Base-by-base conservation (phyloP, 2,797 vertebrate genomes). In the Notamacropus eugenii region DNA sequence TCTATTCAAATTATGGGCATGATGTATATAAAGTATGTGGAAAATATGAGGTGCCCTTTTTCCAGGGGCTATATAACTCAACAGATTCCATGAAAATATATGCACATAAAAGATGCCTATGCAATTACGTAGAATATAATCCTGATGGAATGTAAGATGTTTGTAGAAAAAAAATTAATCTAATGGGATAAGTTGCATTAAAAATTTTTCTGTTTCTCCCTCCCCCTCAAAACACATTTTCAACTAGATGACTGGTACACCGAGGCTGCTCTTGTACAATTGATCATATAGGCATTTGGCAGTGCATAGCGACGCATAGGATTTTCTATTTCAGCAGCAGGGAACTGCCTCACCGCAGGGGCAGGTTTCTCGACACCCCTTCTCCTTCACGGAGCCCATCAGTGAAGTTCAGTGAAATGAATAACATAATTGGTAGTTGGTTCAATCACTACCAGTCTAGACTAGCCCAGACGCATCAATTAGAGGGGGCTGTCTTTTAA, bases 401-500 rank as follows among this genome's bases (percentile, higher is more conserved):
- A 97, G 98, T 94, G 97, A 98, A 98, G 97, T 98, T 98, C 98
- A 98, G 96, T 98, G 98, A 98, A 98, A 98, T 98, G 98, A 98
- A 98, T 98, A 98, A 97, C 98, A 96, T 98, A 98, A 98, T 97
- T 98, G 98, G 98, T 98, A 97, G 97, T 98, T 94, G 98, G 96
- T 98, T 97, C 98, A 97, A 94, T 98, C 98, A 96, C 98, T 98
- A 92, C 98, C 98, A 55, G 98, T 98, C 99, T 98, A 98, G 98
- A 98, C 98, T 97, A 98, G 98, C 97, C 98, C 98, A 98, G 98
- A 98, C 98, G 93, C 98, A 98, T 97, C 98, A 98, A 98, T 98
- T 98, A 98, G 97, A 96, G 97, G 96, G 94, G 97, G 97, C 96
- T 97, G 56, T 74, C 97, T 82, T 97, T 97, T 98, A 98, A 98